These are phyloP conservation scores for Strigamia maritima DNA, from an alignment of 2,888 invertebrate genomes.

Conservation along the genomic window DNA sequence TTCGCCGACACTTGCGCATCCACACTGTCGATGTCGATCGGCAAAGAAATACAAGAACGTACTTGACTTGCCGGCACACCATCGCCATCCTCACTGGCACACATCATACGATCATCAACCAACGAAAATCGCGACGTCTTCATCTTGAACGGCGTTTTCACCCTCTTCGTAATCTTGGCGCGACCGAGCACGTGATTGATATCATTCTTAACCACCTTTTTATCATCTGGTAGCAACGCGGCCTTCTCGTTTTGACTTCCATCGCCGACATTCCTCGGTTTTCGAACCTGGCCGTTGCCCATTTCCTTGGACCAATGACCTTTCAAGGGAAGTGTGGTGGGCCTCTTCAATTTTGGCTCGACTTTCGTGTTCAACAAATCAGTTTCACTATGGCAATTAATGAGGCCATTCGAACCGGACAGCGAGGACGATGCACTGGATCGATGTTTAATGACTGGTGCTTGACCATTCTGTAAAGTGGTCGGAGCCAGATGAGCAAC, in stretches of 20 bases:
- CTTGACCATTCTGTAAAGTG: slow-evolving; percentile 40
- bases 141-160: slow-evolving; percentile 45
- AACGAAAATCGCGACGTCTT: slow-evolving; percentile 65
- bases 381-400: slow-evolving; percentile 22
- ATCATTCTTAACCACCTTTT: background rate
- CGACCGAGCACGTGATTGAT: background rate
- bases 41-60: slow-evolving; percentile 40
- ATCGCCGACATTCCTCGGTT: slow-evolving; percentile 21
- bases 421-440: background rate
- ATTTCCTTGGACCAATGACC: slow-evolving; percentile 40
- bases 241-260: background rate
- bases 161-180: slow-evolving; percentile 40
- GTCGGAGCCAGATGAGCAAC: slow-evolving; percentile 40
- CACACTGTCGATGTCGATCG: slow-evolving; percentile 40
- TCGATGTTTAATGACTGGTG: slow-evolving; percentile 40
- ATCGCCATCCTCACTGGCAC: background rate
- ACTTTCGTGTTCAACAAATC: background rate
- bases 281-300: slow-evolving; percentile 40
- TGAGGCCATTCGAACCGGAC: slow-evolving; percentile 9
- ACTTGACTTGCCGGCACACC: background rate
- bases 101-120: slow-evolving; percentile 86
- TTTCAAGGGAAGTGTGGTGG: slow-evolving; percentile 40
- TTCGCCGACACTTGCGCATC: slow-evolving; percentile 7
- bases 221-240: background rate
- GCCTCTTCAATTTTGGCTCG: slow-evolving; percentile 38